Percentiles rank a stretch among this genome's conserved stretches.
phyloP scores from a whole-genome alignment of 2,888 invertebrate species.

The Polydesmus complanatus region DNA sequence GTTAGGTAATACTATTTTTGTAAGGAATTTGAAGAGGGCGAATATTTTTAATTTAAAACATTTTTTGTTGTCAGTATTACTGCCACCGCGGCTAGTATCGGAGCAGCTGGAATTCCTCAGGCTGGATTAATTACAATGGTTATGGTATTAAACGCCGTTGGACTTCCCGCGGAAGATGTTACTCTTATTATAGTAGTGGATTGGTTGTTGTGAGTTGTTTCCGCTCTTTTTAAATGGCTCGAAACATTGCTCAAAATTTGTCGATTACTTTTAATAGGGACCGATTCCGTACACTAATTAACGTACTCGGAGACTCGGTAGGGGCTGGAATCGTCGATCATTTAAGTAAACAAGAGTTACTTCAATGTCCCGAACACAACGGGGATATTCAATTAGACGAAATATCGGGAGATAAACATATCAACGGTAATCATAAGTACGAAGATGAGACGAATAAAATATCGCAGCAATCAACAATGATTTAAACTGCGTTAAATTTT shows the following conservation, averaged over 20 bases:
- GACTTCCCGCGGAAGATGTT: slow-evolving; percentile 76
- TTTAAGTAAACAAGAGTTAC: slow-evolving; percentile 59
- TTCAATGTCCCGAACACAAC: slow-evolving; percentile 22
- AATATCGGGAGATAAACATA: slow-evolving; percentile 3
- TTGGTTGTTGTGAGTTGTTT: slow-evolving; percentile 79
- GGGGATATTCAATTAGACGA: slow-evolving; percentile 9
- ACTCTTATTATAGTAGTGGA: slow-evolving; percentile 81
- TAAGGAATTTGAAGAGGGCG: not conserved
- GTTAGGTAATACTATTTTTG: slow-evolving; percentile 56
- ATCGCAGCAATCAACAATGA: not conserved
- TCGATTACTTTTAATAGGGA: slow-evolving; percentile 16
- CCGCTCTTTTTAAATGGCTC: no score
- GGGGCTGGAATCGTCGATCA: slow-evolving; percentile 84
- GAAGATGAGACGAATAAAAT: slow-evolving; percentile 8
- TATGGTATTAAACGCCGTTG: slow-evolving; percentile 83
- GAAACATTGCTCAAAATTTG: no score
- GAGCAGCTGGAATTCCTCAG: slow-evolving; percentile 92
- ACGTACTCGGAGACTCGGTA: slow-evolving; percentile 88
- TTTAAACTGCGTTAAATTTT: no score
- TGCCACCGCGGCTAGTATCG: slow-evolving; percentile 91
- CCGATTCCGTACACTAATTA: slow-evolving; percentile 56
- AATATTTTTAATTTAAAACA: not conserved
- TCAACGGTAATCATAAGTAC: slow-evolving; percentile 9
- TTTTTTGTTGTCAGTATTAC: no score
- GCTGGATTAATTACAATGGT: slow-evolving; percentile 93